Evolutionary conservation across 2,113 vertebrate genomes (phyloP).

Genomic region (Alligator sinensis): DNA sequence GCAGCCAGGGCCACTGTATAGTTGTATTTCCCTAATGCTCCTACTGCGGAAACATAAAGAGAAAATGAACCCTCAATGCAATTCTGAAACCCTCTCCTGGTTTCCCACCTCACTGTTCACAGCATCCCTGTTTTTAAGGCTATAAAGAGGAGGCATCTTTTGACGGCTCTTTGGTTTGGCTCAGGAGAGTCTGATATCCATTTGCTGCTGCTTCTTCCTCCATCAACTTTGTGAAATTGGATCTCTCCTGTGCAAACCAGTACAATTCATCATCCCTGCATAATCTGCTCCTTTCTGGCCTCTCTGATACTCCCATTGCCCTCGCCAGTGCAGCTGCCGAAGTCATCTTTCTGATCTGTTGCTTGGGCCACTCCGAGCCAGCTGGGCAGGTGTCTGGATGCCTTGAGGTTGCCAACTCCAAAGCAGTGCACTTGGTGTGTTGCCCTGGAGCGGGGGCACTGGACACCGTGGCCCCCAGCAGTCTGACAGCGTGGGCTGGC

Average conservation of each 20-base stretch:
- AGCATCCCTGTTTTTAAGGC: neutral
- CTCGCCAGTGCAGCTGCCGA: neutral
- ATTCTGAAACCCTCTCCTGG: neutral
- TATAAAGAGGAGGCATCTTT: neutral
- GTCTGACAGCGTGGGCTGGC: neutral
- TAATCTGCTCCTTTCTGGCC: neutral
- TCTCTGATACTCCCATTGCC: neutral
- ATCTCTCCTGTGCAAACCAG: too few relatives aligned
- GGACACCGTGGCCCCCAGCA: neutral
- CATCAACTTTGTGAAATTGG: neutral
- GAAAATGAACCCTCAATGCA: neutral
- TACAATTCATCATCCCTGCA: neutral
- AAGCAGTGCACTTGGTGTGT: neutral
- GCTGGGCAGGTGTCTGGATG: neutral
- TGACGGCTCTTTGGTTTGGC: neutral
- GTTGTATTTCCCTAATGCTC: too few relatives aligned
- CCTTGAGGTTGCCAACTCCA: neutral
- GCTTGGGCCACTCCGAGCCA: neutral
- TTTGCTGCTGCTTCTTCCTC: neutral
- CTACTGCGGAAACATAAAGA: neutral
- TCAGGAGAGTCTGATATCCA: neutral
- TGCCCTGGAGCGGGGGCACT: neutral
- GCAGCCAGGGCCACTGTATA: too few relatives aligned
- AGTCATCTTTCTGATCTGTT: neutral
- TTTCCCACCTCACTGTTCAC: neutral